Base-by-base conservation (phyloP, 2,113 vertebrate genomes). In the Heterotis niloticus region DNA sequence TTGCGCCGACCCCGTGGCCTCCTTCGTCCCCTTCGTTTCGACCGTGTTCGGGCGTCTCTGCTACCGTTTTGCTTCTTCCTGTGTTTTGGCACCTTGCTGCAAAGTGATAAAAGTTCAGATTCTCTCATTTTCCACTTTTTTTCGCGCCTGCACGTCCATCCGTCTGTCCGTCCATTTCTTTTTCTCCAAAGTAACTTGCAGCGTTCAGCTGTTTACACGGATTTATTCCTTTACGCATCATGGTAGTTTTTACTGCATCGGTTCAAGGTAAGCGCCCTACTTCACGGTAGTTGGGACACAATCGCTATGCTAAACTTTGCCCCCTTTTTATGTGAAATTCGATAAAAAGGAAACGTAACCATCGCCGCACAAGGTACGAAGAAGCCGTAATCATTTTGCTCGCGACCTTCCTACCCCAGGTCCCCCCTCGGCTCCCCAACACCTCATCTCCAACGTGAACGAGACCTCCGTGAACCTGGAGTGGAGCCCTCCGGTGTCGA, bases 401-500 rank as follows among this genome's bases (percentile, higher is more conserved):
- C 0, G 20, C 18, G 59, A 59, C 29, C 5, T 26, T 75, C 24
- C 0, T 23, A 13, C 56, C 60, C 1, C 60, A 99, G 98, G 96
- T 0, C 98, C 98, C 78, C 97, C 98, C 0, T 94, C 97, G 1
- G 95, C 98, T 56, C 98, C 98, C 4, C 92, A 95, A 77, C 95
- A 96, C 86, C 91, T 99, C 85, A 99, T 99, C 87, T 99, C 98
- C 73, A 99, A 98, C 13, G 96, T 99, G 83, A 99, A 99, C 0
- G 98, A 99, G 91, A 99, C 98, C 0, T 99, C 98, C 0, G 98
- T 99, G 75, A 96, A 96, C 89, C 87, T 99, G 92, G 98, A 98
- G 82, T 99, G 98, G 98, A 98, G 92, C 72, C 75, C 93, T 0
- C 98, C 98, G 0, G 92, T 94, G 85, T 96, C 92, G 87, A 92